Conservation (phyloP, 2,797 vertebrate genomes). For the Chelidonichthys spinosus region DNA sequence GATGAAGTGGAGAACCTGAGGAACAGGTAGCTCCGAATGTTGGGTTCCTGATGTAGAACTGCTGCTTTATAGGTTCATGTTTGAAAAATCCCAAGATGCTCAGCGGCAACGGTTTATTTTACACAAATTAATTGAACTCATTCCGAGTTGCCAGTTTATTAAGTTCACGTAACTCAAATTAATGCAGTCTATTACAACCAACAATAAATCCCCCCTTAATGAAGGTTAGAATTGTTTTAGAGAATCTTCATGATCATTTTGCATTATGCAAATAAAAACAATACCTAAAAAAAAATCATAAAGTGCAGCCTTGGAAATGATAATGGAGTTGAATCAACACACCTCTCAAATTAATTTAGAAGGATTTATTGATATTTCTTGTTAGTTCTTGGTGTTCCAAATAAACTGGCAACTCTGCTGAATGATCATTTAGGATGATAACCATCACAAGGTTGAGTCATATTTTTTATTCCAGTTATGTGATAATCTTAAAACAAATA, state of each 20-base stretch:
- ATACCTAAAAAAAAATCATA: neutral
- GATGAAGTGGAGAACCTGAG: slow-evolving; percentile 79
- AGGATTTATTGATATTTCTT: neutral
- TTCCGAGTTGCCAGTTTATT: slow-evolving; percentile 9
- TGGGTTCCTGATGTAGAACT: neutral
- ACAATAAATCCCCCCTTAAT: neutral
- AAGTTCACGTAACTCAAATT: neutral
- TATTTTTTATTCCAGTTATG: neutral
- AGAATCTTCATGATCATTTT: neutral
- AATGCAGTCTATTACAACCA: neutral
- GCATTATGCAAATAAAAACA: neutral
- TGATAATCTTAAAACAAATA: neutral
- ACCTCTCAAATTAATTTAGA: neutral
- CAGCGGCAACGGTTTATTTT: neutral
- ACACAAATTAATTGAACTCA: neutral
- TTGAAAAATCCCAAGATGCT: neutral
- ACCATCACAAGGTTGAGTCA: neutral
- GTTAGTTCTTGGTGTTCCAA: neutral
- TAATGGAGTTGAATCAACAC: neutral
- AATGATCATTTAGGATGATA: neutral
- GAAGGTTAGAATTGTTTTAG: neutral
- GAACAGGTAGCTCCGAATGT: slow-evolving; percentile 74
- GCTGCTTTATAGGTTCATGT: neutral
- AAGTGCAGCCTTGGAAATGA: neutral
- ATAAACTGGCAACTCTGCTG: neutral